Percentiles rank a stretch among this genome's conserved stretches.
phyloP scores from a whole-genome alignment of 2,888 invertebrate species.

The Leucania comma region DNA sequence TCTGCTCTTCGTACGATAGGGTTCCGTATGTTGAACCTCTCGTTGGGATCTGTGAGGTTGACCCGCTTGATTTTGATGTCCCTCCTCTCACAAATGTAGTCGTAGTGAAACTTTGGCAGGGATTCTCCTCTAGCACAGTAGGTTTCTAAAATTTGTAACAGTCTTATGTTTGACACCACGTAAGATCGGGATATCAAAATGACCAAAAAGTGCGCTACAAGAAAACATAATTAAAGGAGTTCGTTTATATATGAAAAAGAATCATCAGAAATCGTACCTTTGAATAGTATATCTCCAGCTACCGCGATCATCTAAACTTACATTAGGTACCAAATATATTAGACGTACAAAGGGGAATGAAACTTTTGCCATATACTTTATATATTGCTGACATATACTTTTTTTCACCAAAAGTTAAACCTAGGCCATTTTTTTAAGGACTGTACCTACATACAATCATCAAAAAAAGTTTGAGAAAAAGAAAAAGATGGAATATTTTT shows the following conservation, averaged over 20 bases:
- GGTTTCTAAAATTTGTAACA: conserved; percentile 72
- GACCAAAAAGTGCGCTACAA: not conserved
- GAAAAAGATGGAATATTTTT: no score
- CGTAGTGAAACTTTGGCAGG: conserved; percentile 86
- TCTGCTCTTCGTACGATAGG: conserved; percentile 85
- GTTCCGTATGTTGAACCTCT: conserved; percentile 84
- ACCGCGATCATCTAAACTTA: no score
- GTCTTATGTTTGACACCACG: not conserved
- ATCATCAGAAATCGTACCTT: not conserved
- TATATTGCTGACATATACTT: no score
- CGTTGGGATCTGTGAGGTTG: conserved; percentile 86
- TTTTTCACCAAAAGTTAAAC: no score
- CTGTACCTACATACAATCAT: no score
- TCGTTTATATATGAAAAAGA: not conserved
- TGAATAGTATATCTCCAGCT: no score
- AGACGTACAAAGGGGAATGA: no score
- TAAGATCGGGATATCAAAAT: not conserved
- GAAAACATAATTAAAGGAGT: not conserved
- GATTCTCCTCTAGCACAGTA: conserved; percentile 84
- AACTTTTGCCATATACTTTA: no score
- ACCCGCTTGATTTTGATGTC: conserved; percentile 85
- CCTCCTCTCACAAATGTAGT: conserved; percentile 85
- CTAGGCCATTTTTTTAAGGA: no score
- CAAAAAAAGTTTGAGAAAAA: no score
- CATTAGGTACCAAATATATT: no score